phyloP scores from a whole-genome alignment of 2,797 vertebrate species.

The Adrianichthys oophorus region DNA sequence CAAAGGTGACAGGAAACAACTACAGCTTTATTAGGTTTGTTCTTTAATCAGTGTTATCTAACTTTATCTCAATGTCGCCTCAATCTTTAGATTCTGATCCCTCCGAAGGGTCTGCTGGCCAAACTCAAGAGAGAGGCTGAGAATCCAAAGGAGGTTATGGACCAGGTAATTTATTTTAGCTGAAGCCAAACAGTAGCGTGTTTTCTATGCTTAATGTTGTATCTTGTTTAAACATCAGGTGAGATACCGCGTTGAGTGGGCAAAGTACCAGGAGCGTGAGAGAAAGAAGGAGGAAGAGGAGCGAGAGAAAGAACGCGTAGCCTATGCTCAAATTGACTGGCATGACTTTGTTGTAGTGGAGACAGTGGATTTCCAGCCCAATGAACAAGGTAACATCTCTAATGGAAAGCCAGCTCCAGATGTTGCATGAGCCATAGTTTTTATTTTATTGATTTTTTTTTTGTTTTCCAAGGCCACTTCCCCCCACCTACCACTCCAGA shows the following conservation, averaged over 20 bases:
- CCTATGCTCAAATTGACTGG: conserved; percentile 98
- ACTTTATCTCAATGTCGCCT: conserved; percentile 9
- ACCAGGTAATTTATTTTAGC: conserved; percentile 84
- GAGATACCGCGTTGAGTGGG: conserved; percentile 97
- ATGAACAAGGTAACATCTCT: conserved; percentile 86
- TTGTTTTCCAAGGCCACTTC: conserved; percentile 86
- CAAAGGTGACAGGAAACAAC: conserved; percentile 81
- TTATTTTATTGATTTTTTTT: not conserved
- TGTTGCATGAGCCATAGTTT: not conserved
- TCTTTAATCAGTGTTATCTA: conserved; percentile 3
- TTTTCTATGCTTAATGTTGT: conserved; percentile 22
- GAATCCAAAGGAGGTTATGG: conserved; percentile 93
- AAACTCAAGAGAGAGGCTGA: conserved; percentile 96
- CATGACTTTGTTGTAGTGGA: conserved; percentile 99
- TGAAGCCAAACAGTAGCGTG: not conserved
- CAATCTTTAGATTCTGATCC: conserved; percentile 90
- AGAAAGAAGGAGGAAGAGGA: conserved; percentile 98
- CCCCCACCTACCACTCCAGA: conserved; percentile 98
- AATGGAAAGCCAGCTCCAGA: not conserved
- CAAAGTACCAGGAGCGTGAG: conserved; percentile 97
- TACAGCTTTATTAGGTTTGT: not conserved
- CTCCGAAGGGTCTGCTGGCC: conserved; percentile 90
- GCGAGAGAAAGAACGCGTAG: conserved; percentile 93
- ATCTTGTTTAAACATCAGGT: conserved; percentile 75
- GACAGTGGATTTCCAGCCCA: conserved; percentile 97